Evolutionary conservation across 2,797 vertebrate species (phyloP).

Genomic region (Momotus momota): DNA sequence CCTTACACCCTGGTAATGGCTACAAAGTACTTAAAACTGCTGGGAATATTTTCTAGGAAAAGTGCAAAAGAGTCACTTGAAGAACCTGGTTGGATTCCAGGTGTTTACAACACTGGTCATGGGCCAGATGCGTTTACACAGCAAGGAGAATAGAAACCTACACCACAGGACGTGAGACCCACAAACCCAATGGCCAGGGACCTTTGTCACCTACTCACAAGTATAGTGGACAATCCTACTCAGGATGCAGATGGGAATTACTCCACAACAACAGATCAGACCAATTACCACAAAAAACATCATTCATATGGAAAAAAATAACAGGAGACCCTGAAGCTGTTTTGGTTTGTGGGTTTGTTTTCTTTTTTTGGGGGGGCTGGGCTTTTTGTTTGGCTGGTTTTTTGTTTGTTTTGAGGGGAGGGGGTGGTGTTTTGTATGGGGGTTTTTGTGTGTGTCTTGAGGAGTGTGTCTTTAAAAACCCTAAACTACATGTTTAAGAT

Average conservation of each 20-base stretch:
- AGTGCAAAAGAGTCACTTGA: background rate
- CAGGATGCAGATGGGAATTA: background rate
- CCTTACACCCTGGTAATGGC: background rate
- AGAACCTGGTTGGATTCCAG: background rate
- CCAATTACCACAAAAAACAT: background rate
- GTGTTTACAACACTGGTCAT: background rate
- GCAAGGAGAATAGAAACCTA: background rate
- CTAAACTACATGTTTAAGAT: background rate
- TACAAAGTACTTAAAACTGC: background rate
- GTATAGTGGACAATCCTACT: background rate
- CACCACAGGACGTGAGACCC: background rate
- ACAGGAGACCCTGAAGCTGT: background rate
- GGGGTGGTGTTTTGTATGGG: too few species aligned
- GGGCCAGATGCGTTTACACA: background rate
- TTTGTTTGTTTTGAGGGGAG: too few species aligned
- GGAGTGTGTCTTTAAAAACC: too few species aligned
- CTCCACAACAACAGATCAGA: background rate
- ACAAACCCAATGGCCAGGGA: background rate
- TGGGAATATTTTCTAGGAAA: background rate
- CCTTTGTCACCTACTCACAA: background rate
- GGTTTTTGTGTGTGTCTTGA: too few species aligned
- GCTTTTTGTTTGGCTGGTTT: too few species aligned
- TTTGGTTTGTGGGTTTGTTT: background rate
- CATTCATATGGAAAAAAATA: background rate
- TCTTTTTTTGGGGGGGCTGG: background rate